Percentiles rank a stretch among this genome's conserved stretches.
These are phyloP conservation scores for Electrona antarctica DNA, from an alignment of 2,113 vertebrate species.

Conservation along the genomic window DNA sequence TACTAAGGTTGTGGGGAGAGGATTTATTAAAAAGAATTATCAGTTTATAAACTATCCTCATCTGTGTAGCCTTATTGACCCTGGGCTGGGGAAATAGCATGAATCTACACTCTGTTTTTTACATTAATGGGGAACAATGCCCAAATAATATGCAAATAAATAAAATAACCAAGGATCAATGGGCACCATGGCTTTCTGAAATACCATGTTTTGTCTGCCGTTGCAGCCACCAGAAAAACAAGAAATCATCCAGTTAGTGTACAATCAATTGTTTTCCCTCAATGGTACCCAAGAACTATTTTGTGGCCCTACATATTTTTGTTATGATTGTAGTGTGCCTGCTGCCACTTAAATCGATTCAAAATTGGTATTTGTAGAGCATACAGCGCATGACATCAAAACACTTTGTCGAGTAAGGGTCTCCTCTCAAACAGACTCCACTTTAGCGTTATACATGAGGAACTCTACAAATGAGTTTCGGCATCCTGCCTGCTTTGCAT, in stretches of 20 bases:
- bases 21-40: too few relatives aligned
- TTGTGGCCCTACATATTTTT: neutral
- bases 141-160: too few relatives aligned
- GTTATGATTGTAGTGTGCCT: neutral
- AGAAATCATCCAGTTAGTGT: neutral
- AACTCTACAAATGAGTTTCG: conserved; percentile 38
- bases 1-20: too few relatives aligned
- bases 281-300: too few relatives aligned
- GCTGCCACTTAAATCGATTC: neutral
- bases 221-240: neutral
- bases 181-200: too few relatives aligned
- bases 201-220: too few relatives aligned
- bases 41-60: too few relatives aligned
- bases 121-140: too few relatives aligned
- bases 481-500: conserved; percentile 61
- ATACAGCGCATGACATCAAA: conserved; percentile 14
- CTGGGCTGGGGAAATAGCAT: too few relatives aligned
- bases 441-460: conserved; percentile 32
- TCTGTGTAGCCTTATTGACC: too few relatives aligned
- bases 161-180: too few relatives aligned
- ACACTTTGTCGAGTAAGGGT: conserved; percentile 5
- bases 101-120: too few relatives aligned
- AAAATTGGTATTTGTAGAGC: neutral
- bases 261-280: neutral
- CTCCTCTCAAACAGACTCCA: conserved; percentile 18